Conservation (phyloP, 2,797 vertebrate genomes). For the Melanogrammus aeglefinus region DNA sequence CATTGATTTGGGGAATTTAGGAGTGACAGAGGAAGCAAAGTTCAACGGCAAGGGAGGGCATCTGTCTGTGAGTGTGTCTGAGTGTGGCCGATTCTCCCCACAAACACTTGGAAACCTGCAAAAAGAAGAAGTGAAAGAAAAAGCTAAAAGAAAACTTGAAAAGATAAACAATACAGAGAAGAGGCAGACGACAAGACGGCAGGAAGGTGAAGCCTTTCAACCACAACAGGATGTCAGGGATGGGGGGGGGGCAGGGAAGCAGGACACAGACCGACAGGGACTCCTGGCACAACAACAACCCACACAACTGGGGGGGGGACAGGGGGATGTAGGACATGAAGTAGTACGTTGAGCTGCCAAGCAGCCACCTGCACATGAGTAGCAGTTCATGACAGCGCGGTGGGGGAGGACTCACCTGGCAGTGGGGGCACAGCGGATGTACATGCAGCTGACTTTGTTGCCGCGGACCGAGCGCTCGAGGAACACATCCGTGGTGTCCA, state of each 20-base stretch:
- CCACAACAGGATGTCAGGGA: conserved; percentile 24
- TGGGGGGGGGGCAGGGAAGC: conserved; percentile 20
- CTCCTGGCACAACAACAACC: background rate
- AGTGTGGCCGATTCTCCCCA: background rate
- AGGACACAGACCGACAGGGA: background rate
- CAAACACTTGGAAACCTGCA: background rate
- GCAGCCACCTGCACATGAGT: too few species aligned
- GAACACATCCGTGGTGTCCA: conserved; percentile 92
- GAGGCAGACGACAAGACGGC: conserved; percentile 26
- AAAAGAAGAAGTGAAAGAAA: background rate
- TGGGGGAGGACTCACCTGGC: conserved; percentile 81
- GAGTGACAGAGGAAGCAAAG: conserved; percentile 11
- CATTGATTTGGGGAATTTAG: conserved; percentile 52
- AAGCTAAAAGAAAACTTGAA: background rate
- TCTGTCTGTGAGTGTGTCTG: background rate
- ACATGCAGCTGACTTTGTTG: conserved; percentile 94
- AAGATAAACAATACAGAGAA: conserved; percentile 2
- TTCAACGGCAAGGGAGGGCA: background rate
- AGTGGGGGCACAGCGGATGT: conserved; percentile 88
- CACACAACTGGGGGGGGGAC: background rate
- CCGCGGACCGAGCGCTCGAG: conserved; percentile 88
- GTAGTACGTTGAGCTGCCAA: background rate
- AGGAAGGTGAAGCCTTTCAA: conserved; percentile 39
- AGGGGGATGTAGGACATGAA: background rate
- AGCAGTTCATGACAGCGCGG: too few species aligned